These are phyloP conservation scores for Grantiella picta DNA, from an alignment of 2,113 vertebrate species.

Conservation along the genomic window DNA sequence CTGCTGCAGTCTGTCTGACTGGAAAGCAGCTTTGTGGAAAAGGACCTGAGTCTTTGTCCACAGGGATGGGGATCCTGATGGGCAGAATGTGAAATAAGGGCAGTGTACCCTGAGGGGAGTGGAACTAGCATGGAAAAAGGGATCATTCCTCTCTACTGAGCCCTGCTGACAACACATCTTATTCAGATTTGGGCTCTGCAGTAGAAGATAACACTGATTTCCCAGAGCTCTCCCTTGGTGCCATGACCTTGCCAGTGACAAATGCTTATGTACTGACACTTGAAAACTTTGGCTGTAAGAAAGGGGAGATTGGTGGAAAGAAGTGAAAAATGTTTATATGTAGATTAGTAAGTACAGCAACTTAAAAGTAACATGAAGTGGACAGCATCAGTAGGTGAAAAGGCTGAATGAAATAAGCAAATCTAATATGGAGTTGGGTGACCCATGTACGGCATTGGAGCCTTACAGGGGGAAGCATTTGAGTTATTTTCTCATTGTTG, in stretches of 20 bases:
- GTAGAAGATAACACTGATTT: background rate
- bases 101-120: background rate
- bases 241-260: background rate
- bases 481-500: background rate
- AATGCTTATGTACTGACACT: background rate
- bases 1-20: background rate
- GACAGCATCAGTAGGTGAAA: background rate
- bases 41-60: background rate
- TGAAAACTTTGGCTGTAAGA: background rate
- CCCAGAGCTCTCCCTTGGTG: background rate
- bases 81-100: background rate
- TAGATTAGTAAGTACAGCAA: background rate
- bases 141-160: background rate
- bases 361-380: background rate
- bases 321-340: background rate
- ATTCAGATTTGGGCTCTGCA: background rate
- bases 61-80: background rate
- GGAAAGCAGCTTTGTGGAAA: background rate
- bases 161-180: background rate
- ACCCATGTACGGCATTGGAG: background rate
- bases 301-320: background rate
- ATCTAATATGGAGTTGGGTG: background rate
- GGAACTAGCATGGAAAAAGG: background rate
- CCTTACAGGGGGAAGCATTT: background rate
- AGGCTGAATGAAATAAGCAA: background rate